Conservation (phyloP, 1,140 invertebrate genomes). For the Xylocopa sonorina region DNA sequence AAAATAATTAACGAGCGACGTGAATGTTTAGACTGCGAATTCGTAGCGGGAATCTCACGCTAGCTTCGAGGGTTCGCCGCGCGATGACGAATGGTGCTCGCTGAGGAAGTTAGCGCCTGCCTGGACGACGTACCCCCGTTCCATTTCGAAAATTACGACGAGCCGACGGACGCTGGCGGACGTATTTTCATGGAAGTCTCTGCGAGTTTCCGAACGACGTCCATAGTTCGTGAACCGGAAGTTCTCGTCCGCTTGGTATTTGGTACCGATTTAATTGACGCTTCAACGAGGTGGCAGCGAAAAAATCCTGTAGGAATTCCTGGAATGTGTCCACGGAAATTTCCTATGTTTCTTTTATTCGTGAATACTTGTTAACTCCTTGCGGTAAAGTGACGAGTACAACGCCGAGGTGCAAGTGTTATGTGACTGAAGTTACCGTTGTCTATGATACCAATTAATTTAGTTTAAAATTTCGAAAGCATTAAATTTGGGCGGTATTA, state of each 20-base stretch:
- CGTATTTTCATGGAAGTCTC: no score
- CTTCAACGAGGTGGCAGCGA: background rate
- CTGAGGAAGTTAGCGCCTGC: slow-evolving; percentile 7
- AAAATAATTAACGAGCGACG: slow-evolving; percentile 11
- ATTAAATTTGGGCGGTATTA: no score
- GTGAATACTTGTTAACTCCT: no score
- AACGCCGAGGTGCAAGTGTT: no score
- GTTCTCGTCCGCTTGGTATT: background rate
- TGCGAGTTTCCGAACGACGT: background rate
- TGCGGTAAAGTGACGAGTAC: no score
- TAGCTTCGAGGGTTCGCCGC: background rate
- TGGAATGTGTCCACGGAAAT: no score
- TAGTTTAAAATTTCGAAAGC: no score
- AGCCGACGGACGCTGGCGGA: no score
- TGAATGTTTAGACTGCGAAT: slow-evolving; percentile 12
- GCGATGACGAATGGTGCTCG: slow-evolving; percentile 18
- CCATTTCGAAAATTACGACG: slow-evolving; percentile 48
- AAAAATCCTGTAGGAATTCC: background rate
- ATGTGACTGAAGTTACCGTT: no score
- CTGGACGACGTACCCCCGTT: slow-evolving; percentile 22
- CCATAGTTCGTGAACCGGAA: slow-evolving; percentile 10
- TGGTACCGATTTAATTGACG: slow-evolving; percentile 16
- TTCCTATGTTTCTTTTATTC: no score
- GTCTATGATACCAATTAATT: no score
- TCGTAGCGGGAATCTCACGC: background rate